Percentiles rank a stretch among this genome's conserved stretches.
These are phyloP conservation scores for Eupithecia subfuscata DNA, from an alignment of 2,888 invertebrate species.

Conservation along the genomic window DNA sequence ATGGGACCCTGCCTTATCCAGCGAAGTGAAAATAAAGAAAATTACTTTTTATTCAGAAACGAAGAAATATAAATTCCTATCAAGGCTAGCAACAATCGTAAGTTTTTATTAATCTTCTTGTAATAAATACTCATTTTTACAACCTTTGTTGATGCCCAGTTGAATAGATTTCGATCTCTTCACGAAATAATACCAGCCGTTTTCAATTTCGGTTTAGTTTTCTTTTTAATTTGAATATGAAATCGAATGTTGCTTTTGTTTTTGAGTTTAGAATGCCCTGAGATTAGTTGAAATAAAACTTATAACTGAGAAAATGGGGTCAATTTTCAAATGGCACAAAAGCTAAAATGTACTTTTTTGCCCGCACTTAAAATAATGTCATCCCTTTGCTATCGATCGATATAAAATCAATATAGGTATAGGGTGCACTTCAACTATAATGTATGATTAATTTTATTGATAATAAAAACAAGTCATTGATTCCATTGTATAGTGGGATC, in stretches of 20 bases:
- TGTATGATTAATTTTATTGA: too few species aligned
- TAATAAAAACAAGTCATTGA: too few species aligned
- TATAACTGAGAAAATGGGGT: not conserved
- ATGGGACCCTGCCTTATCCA: not conserved
- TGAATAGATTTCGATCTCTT: slow-evolving; percentile 27
- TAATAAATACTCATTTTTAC: slow-evolving; percentile 33
- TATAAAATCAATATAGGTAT: too few species aligned
- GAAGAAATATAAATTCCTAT: slow-evolving; percentile 29
- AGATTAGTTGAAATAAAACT: not conserved
- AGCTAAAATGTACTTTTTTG: too few species aligned
- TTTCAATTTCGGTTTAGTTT: slow-evolving; percentile 19
- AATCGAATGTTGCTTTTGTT: slow-evolving; percentile 29
- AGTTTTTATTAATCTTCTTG: slow-evolving; percentile 33
- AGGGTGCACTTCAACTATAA: too few species aligned
- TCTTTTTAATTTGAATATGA: slow-evolving; percentile 25
- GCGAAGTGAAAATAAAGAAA: slow-evolving; percentile 27
- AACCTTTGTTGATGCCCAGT: slow-evolving; percentile 33
- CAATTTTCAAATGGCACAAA: too few species aligned
- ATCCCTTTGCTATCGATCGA: too few species aligned
- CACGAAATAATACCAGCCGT: not conserved
- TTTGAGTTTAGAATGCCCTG: slow-evolving; percentile 17
- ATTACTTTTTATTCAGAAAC: slow-evolving; percentile 32
- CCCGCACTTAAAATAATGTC: too few species aligned
- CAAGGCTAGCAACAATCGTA: slow-evolving; percentile 10
- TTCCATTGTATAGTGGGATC: too few species aligned